These are phyloP conservation scores for Ptilodon capucinus DNA, from an alignment of 2,888 invertebrate species.

Conservation along the genomic window DNA sequence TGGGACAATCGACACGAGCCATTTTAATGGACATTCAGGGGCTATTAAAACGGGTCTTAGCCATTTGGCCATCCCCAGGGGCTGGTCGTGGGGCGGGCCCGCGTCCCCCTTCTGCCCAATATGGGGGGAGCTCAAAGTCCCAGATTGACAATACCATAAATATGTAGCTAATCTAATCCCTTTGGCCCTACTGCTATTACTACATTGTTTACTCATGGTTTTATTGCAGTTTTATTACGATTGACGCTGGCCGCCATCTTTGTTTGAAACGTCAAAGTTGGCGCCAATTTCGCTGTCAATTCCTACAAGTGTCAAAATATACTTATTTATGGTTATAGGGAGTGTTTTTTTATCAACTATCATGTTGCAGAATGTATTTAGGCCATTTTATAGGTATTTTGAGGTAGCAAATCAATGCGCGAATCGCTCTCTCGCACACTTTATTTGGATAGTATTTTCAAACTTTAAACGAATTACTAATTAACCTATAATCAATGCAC, in stretches of 20 bases:
- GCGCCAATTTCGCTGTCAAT: conserved; percentile 41
- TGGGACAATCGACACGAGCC: conserved; percentile 46
- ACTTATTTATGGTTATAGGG: conserved; percentile 20
- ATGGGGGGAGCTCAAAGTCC: conserved; percentile 85
- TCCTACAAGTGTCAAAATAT: conserved; percentile 29
- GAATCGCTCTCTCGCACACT: too few species aligned
- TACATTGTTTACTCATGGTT: conserved; percentile 46
- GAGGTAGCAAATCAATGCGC: too few species aligned
- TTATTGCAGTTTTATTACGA: conserved; percentile 40
- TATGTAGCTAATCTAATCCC: conserved; percentile 37
- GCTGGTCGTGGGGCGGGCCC: conserved; percentile 92
- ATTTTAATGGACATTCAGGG: conserved; percentile 81
- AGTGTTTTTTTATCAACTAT: conserved; percentile 6
- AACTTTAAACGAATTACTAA: too few species aligned
- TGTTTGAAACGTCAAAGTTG: conserved; percentile 34
- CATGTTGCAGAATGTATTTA: neutral
- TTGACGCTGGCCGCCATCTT: conserved; percentile 44
- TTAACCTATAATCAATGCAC: neutral
- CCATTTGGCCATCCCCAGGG: conserved; percentile 91
- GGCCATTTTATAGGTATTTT: too few species aligned
- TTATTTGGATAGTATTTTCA: too few species aligned
- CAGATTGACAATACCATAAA: conserved; percentile 63
- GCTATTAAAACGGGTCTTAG: conserved; percentile 87
- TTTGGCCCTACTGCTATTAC: conserved; percentile 39
- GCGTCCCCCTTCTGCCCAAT: conserved; percentile 89